Evolutionary conservation across 1,140 invertebrate species (phyloP).

Genomic region (Neodiprion pinetum): DNA sequence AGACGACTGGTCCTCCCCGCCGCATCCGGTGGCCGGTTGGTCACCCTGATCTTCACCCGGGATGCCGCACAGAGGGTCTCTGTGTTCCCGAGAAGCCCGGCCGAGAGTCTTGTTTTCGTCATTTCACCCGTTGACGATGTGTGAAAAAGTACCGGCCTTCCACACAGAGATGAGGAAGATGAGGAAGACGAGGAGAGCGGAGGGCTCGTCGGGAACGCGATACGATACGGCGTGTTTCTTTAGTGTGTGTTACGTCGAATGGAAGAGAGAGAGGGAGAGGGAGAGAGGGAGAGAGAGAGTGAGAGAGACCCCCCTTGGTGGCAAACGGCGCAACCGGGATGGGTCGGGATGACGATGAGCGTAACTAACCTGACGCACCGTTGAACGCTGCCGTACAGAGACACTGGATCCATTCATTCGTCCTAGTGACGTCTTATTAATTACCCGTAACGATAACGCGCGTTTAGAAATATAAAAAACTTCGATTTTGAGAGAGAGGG

Average conservation of each 20-base stretch:
- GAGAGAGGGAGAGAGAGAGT: too few relatives aligned
- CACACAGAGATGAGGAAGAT: conserved; percentile 5
- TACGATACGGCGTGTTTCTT: background rate
- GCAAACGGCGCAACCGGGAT: conserved; percentile 41
- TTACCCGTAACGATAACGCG: background rate
- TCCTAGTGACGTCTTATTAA: background rate
- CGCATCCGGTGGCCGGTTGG: conserved; percentile 11
- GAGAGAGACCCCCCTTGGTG: background rate
- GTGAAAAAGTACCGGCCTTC: background rate
- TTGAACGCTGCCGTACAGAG: background rate
- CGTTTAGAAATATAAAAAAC: background rate
- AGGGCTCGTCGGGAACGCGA: background rate
- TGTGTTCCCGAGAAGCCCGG: conserved; percentile 40
- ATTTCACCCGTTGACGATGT: conserved; percentile 36
- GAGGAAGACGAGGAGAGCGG: background rate
- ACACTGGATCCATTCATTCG: conserved; percentile 57
- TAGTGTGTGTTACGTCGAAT: background rate
- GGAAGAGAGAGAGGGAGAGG: background rate
- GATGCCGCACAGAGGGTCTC: conserved; percentile 43
- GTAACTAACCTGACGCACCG: conserved; percentile 59
- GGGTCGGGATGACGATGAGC: conserved; percentile 53
- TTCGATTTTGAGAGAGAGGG: background rate
- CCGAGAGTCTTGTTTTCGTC: conserved; percentile 44
- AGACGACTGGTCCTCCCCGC: background rate
- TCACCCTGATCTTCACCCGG: conserved; percentile 21